Evolutionary conservation across 2,797 vertebrate species (phyloP).

Genomic region (Gouania willdenowi): DNA sequence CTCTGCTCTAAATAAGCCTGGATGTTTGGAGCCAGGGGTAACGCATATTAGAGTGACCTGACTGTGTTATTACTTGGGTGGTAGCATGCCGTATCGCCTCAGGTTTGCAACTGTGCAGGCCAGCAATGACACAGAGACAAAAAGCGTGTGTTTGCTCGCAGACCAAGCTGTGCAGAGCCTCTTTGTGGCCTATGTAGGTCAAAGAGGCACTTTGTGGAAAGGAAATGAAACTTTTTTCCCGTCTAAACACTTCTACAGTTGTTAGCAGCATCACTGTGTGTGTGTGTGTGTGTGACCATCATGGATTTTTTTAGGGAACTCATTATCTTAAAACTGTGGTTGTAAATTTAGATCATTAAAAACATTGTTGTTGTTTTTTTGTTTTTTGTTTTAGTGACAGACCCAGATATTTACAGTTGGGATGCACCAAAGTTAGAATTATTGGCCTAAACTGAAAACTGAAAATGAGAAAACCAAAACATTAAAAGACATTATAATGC

Average conservation of each 20-base stretch:
- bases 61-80: constrained; percentile 33
- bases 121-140: constrained; percentile 40
- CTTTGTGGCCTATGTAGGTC: constrained; percentile 39
- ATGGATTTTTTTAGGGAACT: not conserved
- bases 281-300: too few species aligned
- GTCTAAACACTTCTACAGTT: too few species aligned
- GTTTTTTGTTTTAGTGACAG: too few species aligned
- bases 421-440: too few species aligned
- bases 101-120: constrained; percentile 34
- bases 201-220: constrained; percentile 1
- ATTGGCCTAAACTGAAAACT: too few species aligned
- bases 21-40: constrained; percentile 33
- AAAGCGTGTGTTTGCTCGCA: constrained; percentile 35
- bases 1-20: constrained; percentile 28
- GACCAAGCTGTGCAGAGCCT: constrained; percentile 10
- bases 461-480: too few species aligned
- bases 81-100: constrained; percentile 22
- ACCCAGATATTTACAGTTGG: too few species aligned
- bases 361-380: too few species aligned
- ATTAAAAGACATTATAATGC: too few species aligned
- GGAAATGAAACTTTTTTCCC: constrained; percentile 6
- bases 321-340: too few species aligned
- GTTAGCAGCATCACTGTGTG: too few species aligned
- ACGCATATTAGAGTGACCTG: constrained; percentile 12
- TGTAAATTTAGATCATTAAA: too few species aligned